Evolutionary conservation across 1,140 invertebrate species (phyloP).

Genomic region (Drosophila arawakana): DNA sequence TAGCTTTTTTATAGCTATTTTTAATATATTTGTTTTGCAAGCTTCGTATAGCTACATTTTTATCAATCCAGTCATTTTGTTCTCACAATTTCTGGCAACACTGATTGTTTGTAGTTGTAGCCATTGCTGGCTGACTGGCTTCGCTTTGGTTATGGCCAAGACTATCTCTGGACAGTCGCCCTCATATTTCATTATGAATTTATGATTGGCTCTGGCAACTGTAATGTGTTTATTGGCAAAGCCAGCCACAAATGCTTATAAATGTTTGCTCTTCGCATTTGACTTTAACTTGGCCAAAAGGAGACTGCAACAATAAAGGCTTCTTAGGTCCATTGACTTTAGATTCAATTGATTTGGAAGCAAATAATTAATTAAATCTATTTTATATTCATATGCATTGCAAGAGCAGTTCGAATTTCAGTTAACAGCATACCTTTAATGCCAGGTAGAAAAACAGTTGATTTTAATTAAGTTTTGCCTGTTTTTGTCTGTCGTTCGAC

Average conservation of each 20-base stretch:
- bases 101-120: slow-evolving; percentile 42
- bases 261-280: slow-evolving; percentile 36
- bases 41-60: too few relatives aligned
- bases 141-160: slow-evolving; percentile 35
- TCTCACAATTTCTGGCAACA: too few relatives aligned
- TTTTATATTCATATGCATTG: slow-evolving; percentile 1
- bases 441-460: slow-evolving; percentile 37
- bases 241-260: slow-evolving; percentile 53
- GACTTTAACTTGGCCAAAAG: slow-evolving; percentile 28
- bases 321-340: neutral
- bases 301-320: neutral
- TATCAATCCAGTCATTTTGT: too few relatives aligned
- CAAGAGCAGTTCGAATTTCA: slow-evolving; percentile 1
- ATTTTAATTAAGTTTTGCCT: slow-evolving; percentile 75
- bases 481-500: slow-evolving; percentile 22
- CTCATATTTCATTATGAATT: slow-evolving; percentile 79
- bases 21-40: too few relatives aligned
- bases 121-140: slow-evolving; percentile 32
- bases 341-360: slow-evolving; percentile 1
- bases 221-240: slow-evolving; percentile 78
- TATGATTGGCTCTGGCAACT: slow-evolving; percentile 66
- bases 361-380: slow-evolving; percentile 7
- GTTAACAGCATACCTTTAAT: slow-evolving; percentile 5
- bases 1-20: neutral
- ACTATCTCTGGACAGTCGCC: slow-evolving; percentile 43